phyloP scores from a whole-genome alignment of 1,140 invertebrate genomes.

The Drosophila saltans region DNA sequence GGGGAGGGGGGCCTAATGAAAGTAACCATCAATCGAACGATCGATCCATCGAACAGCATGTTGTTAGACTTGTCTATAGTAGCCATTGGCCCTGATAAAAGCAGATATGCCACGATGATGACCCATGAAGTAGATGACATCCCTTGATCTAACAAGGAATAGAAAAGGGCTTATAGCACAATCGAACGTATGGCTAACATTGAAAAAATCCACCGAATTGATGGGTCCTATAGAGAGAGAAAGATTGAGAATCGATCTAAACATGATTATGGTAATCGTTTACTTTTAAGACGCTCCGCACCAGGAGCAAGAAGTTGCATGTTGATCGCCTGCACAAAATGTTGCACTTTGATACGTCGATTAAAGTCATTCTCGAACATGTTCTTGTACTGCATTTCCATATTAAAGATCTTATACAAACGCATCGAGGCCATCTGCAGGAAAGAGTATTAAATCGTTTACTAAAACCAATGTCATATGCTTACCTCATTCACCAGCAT shows the following conservation, averaged over 20 bases:
- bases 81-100: not conserved
- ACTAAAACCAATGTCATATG: too few species aligned
- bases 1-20: constrained; percentile 57
- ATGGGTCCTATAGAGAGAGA: constrained; percentile 18
- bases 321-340: constrained; percentile 14
- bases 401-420: not conserved
- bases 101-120: not conserved
- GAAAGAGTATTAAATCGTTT: too few species aligned
- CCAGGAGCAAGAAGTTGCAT: constrained; percentile 2
- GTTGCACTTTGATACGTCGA: constrained; percentile 3
- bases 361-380: constrained; percentile 6
- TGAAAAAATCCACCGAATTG: constrained; percentile 31
- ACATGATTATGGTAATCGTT: too few species aligned
- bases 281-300: too few species aligned
- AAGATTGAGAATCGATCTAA: too few species aligned
- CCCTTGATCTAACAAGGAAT: constrained; percentile 21
- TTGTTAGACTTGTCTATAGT: constrained; percentile 1
- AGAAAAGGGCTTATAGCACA: constrained; percentile 13
- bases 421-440: constrained; percentile 8
- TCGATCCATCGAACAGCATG: not conserved
- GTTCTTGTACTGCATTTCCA: not conserved
- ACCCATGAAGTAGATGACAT: constrained; percentile 37
- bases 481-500: not conserved
- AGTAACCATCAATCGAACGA: constrained; percentile 56
- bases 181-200: constrained; percentile 29